Percentiles rank a stretch among this genome's conserved stretches.
Conservation (phyloP, 2,797 vertebrate genomes). For the Glossophaga mutica region DNA sequence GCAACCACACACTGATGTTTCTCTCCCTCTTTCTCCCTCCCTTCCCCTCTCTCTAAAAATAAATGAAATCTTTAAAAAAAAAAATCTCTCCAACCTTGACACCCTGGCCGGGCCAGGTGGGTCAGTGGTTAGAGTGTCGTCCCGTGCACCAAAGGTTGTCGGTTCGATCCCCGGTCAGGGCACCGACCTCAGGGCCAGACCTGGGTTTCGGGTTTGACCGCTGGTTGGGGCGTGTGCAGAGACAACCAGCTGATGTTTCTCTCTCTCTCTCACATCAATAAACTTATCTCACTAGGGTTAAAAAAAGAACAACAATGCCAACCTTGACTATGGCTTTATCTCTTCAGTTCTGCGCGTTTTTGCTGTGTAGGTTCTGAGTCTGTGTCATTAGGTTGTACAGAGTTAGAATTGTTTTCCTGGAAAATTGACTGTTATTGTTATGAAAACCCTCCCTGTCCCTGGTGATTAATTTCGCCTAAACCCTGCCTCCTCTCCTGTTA, state of each 20-base stretch:
- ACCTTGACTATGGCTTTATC: neutral
- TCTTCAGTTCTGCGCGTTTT: neutral
- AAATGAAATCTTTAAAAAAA: too few species aligned
- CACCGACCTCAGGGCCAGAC: too few species aligned
- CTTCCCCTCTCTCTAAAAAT: too few species aligned
- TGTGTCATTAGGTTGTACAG: neutral
- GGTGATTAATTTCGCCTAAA: neutral
- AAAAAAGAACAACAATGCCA: accelerated
- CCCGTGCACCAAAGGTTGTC: neutral
- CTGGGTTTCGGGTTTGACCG: neutral
- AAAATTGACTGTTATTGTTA: neutral
- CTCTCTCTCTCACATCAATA: neutral
- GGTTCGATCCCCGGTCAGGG: neutral
- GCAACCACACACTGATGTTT: too few species aligned
- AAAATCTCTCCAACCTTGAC: neutral
- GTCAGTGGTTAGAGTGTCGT: neutral
- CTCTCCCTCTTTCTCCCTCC: too few species aligned
- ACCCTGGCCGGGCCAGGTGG: neutral
- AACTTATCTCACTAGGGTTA: neutral
- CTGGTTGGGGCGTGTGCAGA: neutral
- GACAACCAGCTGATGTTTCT: neutral
- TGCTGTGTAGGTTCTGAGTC: neutral
- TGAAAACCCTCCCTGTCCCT: neutral
- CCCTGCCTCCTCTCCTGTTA: neutral
- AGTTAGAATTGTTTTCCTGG: neutral